Percentiles rank a stretch among this genome's conserved stretches.
Conservation (phyloP, 2,888 invertebrate genomes). For the Timandra comae region DNA sequence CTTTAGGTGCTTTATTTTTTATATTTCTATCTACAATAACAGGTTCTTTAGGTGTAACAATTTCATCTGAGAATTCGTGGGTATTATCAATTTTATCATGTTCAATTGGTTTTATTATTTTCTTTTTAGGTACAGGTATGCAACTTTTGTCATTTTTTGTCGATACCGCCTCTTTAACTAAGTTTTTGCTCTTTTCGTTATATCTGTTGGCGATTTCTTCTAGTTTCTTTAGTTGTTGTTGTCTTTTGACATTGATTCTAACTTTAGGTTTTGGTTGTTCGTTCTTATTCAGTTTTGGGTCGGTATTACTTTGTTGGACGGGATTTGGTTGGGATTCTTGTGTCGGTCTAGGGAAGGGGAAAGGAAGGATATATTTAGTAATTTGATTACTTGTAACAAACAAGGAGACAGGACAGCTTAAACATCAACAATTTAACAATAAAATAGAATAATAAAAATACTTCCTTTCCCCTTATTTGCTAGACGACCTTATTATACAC, state of each 20-base stretch:
- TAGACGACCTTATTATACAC: too few relatives aligned
- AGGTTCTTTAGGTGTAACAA: conserved; percentile 16
- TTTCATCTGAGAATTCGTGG: conserved; percentile 10
- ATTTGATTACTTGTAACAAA: conserved; percentile 41
- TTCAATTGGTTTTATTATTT: too few relatives aligned
- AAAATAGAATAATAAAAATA: conserved; percentile 23
- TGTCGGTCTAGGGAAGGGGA: conserved; percentile 59
- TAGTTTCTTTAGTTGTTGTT: conserved; percentile 58
- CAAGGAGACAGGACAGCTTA: conserved; percentile 68
- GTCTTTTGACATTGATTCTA: conserved; percentile 44
- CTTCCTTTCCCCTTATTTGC: conserved; percentile 76
- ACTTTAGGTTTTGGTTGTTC: conserved; percentile 36
- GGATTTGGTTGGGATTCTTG: conserved; percentile 41
- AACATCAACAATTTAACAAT: conserved; percentile 14
- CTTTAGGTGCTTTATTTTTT: conserved; percentile 13
- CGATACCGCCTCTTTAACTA: conserved; percentile 14
- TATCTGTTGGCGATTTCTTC: conserved; percentile 57
- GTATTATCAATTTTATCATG: conserved; percentile 13
- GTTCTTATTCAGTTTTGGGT: conserved; percentile 41
- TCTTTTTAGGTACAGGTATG: conserved; percentile 47
- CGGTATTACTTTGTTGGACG: conserved; percentile 45
- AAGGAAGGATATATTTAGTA: conserved; percentile 59
- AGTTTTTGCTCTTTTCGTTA: conserved; percentile 40
- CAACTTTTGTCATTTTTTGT: conserved; percentile 40
- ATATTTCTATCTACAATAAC: conserved; percentile 15